Conservation (phyloP, 30 jellyfish, hydroid and myxozoan genomes). For the Aurelia aurita complex sp. Pacific region DNA sequence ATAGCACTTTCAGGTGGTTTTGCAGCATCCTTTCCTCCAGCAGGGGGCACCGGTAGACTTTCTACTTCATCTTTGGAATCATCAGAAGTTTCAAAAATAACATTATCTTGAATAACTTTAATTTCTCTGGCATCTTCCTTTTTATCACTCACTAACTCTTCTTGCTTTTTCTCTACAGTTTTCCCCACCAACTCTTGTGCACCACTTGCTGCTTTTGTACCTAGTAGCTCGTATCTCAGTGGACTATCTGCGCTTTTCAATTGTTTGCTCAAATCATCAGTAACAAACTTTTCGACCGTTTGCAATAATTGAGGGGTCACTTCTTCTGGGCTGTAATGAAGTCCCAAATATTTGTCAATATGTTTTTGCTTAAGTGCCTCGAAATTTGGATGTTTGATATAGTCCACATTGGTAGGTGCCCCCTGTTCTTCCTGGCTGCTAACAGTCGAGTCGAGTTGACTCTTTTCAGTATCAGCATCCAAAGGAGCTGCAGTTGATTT, state of each 20-base stretch:
- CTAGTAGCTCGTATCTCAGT: slow-evolving; percentile 24
- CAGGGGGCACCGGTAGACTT: slow-evolving; percentile 34
- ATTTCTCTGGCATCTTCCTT: background rate
- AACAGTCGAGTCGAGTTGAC: too few species aligned
- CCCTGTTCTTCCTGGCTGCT: too few species aligned
- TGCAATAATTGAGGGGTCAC: slow-evolving; percentile 14
- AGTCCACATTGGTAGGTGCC: too few species aligned
- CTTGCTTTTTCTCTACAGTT: background rate
- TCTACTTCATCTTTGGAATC: background rate
- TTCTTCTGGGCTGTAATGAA: slow-evolving; percentile 36
- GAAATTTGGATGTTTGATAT: slow-evolving; percentile 43
- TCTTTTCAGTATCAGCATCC: too few species aligned
- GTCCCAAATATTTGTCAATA: slow-evolving; percentile 18
- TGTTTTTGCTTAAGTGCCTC: slow-evolving; percentile 25
- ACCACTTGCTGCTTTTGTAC: background rate
- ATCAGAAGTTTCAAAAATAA: background rate
- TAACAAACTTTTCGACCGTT: slow-evolving; percentile 47
- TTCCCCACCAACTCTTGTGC: background rate
- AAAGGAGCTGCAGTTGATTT: too few species aligned
- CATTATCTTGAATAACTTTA: background rate
- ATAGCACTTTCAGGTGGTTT: background rate
- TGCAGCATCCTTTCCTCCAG: slow-evolving; percentile 30
- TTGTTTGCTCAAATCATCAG: slow-evolving; percentile 37
- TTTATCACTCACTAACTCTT: background rate
- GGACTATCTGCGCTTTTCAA: slow-evolving; percentile 22